Evolutionary conservation across 2,797 vertebrate genomes (phyloP).

Genomic region (Mycteria americana): DNA sequence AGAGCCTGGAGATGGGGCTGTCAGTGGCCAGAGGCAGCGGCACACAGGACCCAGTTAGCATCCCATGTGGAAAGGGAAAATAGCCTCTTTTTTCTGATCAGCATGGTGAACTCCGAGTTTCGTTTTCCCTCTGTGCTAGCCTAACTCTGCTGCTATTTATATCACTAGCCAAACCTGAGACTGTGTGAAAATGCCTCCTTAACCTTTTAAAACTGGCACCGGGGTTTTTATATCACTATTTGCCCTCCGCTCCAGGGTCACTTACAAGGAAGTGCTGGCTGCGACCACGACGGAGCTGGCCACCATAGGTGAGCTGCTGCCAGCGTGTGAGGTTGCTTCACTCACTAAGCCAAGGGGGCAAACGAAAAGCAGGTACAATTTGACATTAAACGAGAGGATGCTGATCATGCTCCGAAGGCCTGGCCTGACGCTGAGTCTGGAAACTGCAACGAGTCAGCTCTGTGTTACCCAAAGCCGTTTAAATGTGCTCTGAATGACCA

Average conservation of each 20-base stretch:
- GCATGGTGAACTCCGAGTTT: background rate
- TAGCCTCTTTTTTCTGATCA: background rate
- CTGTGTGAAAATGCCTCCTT: background rate
- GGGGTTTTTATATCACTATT: background rate
- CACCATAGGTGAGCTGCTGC: background rate
- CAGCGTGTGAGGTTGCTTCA: background rate
- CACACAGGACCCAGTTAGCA: background rate
- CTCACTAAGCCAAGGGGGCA: background rate
- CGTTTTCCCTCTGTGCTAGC: background rate
- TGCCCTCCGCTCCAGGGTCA: background rate
- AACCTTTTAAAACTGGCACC: background rate
- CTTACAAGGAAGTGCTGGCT: background rate
- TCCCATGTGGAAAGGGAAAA: background rate
- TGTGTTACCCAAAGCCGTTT: background rate
- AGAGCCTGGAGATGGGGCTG: background rate
- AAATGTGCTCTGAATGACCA: background rate
- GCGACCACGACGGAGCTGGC: background rate
- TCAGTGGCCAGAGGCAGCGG: background rate
- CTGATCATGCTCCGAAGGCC: background rate
- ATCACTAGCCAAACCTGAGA: background rate
- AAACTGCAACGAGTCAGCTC: background rate
- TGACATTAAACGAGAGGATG: background rate
- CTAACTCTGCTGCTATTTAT: background rate
- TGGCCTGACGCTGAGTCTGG: background rate
- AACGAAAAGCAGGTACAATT: background rate